These are phyloP conservation scores for Luidia sarsii DNA, from an alignment of 53 echinoderm and acorn worm species.

Conservation along the genomic window DNA sequence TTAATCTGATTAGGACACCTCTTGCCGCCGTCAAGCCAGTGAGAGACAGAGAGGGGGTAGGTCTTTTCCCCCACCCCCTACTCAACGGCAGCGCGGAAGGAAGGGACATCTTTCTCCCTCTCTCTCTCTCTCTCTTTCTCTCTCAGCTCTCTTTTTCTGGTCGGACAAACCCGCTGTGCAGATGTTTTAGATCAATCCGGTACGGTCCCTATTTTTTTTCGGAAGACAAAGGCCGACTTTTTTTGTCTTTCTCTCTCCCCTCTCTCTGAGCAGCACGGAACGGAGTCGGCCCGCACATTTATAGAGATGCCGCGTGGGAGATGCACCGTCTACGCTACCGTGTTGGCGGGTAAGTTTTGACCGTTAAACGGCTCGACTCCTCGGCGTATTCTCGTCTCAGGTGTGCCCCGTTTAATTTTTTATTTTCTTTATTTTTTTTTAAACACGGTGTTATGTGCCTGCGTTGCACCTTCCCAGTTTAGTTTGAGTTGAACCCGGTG, in stretches of 20 bases:
- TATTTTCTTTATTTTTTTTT: too few species aligned
- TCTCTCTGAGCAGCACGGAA: too few species aligned
- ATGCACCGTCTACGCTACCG: background rate
- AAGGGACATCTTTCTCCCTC: too few species aligned
- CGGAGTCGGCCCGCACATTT: too few species aligned
- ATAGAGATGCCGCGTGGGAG: constrained; percentile 11
- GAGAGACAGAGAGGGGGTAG: background rate
- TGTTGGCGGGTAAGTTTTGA: constrained; percentile 36
- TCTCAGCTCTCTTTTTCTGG: background rate
- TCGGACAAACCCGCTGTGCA: background rate
- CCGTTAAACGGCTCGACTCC: background rate
- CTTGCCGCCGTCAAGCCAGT: background rate
- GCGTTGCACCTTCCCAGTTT: too few species aligned
- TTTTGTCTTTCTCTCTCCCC: too few species aligned
- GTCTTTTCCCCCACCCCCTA: background rate
- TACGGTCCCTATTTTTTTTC: background rate
- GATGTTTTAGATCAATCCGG: background rate
- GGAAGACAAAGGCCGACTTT: too few species aligned
- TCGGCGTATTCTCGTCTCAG: too few species aligned
- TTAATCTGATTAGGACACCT: constrained; percentile 23
- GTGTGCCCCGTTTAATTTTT: too few species aligned
- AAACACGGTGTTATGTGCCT: too few species aligned
- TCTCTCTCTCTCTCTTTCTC: too few species aligned
- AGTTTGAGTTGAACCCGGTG: too few species aligned
- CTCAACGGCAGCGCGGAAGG: constrained; percentile 9